A percentile compares a stretch with the other conserved stretches of the same genome.
Evolutionary conservation across 2,888 invertebrate genomes (phyloP).

Genomic region (Amorpha juglandis): DNA sequence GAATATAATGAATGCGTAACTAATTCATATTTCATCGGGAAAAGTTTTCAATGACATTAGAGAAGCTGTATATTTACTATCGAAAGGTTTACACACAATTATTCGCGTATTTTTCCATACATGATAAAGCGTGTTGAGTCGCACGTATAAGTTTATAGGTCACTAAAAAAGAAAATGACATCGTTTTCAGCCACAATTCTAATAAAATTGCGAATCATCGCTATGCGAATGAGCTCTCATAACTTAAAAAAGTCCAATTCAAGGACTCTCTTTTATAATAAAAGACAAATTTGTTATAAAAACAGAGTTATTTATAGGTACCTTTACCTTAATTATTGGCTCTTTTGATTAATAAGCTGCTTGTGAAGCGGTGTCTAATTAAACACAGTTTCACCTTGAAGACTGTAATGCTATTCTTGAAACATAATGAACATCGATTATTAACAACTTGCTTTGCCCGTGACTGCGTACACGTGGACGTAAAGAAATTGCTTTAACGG

Average conservation of each 20-base stretch:
- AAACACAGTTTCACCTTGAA: slow-evolving; percentile 37
- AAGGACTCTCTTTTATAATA: too few relatives aligned
- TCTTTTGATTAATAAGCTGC: slow-evolving; percentile 52
- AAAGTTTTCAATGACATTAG: too few relatives aligned
- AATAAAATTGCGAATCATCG: not conserved
- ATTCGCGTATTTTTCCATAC: not conserved
- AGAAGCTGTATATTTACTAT: too few relatives aligned
- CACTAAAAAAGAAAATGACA: not conserved
- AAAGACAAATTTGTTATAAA: too few relatives aligned
- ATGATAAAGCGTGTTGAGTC: not conserved
- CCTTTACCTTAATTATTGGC: slow-evolving; percentile 42
- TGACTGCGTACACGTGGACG: not conserved
- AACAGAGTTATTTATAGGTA: slow-evolving; percentile 2
- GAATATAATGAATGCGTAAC: not conserved
- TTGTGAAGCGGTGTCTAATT: slow-evolving; percentile 47
- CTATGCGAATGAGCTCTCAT: too few relatives aligned
- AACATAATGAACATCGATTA: slow-evolving; percentile 10
- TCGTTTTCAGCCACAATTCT: not conserved
- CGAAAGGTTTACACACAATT: too few relatives aligned
- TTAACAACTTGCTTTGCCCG: not conserved
- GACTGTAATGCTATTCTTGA: slow-evolving; percentile 5
- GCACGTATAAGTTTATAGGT: not conserved
- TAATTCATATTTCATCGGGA: too few relatives aligned
- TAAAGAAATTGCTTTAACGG: too few relatives aligned
- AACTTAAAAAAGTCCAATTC: too few relatives aligned